Base-by-base conservation (phyloP, 2,888 invertebrate species). In the Drosophila recens region DNA sequence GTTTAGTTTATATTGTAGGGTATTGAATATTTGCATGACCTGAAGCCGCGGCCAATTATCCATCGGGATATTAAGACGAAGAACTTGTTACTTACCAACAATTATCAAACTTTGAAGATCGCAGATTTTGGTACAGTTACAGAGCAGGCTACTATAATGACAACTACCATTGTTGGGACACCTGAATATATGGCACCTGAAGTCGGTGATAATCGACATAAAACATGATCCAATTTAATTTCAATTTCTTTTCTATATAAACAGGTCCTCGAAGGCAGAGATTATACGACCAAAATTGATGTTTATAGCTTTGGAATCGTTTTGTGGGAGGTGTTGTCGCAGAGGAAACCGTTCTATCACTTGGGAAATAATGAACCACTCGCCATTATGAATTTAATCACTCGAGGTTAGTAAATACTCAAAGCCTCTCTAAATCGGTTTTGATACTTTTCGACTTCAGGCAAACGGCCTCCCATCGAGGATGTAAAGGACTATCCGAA, bases 271-370 rank as follows among this genome's bases (percentile, higher is more conserved):
- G 3, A 11, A 1, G 53, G 23, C 1, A 0, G 3, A 0, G n/a
- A 9, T 0, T 73, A 68, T 15, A 42, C 48, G 10, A 56, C 61
- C 0, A 68, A 40, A 23, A 46, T 52, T 27, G 73, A 73, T 15
- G 64, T 68, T 11, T 74, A 20, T 27, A 74, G 73, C 30, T 53
- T 68, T 6, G 73, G 48, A 5, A 68, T 73, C 38, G 17, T 64
- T 4, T 33, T 74, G 0, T 64, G 57, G 61, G 68, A 74, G 13
- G 43, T 61, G n/a, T 13, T 53, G 33, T 17, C 33, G 0, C 33
- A 43, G 6, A 40, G 27, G 48, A 36, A 10, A 17, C 68, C 68
- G 8, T 72, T 62, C 30, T 30, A 71, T 43, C 23, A 72, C 9
- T 20, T 56, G 23, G 0, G 9, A 9, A 46, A 58, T 34, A 3